Conservation (phyloP, 2,888 invertebrate genomes). For the Silvanus unidentatus region DNA sequence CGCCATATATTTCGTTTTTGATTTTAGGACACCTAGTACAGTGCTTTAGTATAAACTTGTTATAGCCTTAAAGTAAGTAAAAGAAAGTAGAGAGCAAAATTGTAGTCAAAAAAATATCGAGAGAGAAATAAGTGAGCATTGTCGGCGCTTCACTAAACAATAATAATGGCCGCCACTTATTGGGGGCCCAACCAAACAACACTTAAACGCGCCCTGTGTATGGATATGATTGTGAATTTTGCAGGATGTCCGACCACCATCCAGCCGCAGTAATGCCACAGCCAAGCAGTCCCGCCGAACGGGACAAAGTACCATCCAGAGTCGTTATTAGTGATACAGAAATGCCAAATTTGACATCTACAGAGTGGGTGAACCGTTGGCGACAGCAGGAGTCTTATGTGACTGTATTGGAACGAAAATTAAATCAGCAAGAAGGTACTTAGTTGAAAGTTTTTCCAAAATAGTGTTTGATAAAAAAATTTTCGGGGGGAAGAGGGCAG, state of each 20-base stretch:
- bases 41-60: constrained; percentile 13
- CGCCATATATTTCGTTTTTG: constrained; percentile 9
- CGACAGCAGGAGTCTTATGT: constrained; percentile 71
- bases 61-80: constrained; percentile 23
- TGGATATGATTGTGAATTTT: constrained; percentile 14
- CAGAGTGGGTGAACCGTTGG: constrained; percentile 66
- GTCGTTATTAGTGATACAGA: constrained; percentile 61
- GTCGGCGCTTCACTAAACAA: constrained; percentile 14
- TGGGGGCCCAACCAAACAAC: too few relatives aligned
- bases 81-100: constrained; percentile 2
- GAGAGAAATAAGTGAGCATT: neutral
- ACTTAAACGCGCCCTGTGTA: too few relatives aligned
- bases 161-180: constrained; percentile 29
- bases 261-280: constrained; percentile 21
- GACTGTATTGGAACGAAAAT: constrained; percentile 67
- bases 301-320: constrained; percentile 47
- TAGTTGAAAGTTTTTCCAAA: constrained; percentile 39
- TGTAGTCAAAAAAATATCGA: neutral
- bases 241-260: constrained; percentile 37
- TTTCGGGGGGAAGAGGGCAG: too few relatives aligned
- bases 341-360: constrained; percentile 57
- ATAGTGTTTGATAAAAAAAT: constrained; percentile 20
- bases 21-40: constrained; percentile 23
- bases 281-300: constrained; percentile 52
- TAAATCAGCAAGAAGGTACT: constrained; percentile 73